These are phyloP conservation scores for Lepilemur ruficaudatus DNA, from an alignment of 2,797 vertebrate species.

Conservation along the genomic window DNA sequence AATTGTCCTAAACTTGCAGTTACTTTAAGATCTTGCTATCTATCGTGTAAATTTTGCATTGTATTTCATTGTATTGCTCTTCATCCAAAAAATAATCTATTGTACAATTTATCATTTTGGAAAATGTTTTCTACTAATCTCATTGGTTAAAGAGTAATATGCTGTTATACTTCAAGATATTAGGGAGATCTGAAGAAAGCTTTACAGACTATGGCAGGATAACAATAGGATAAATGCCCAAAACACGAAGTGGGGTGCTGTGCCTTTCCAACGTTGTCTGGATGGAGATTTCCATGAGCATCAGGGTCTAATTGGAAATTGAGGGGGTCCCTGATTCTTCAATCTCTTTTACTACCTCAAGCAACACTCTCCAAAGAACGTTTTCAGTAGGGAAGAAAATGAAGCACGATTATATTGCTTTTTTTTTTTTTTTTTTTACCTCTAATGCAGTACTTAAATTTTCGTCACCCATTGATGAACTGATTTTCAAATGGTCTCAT, in stretches of 20 bases:
- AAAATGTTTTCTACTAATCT: background rate
- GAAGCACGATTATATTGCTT: background rate
- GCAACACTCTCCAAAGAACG: background rate
- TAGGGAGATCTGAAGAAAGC: background rate
- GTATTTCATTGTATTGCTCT: background rate
- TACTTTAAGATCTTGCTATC: background rate
- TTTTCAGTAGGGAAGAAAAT: background rate
- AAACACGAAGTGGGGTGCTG: background rate
- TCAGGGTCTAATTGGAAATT: background rate
- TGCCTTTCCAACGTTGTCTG: background rate
- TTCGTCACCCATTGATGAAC: background rate
- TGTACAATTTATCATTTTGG: background rate
- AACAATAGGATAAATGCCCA: background rate
- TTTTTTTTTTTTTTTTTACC: slow-evolving; percentile 1
- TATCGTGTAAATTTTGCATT: background rate
- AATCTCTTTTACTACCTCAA: background rate
- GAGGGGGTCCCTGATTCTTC: background rate
- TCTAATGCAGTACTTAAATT: background rate
- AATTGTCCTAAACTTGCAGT: background rate
- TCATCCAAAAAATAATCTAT: background rate
- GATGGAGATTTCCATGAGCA: background rate
- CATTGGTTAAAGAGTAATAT: background rate
- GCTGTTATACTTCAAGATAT: background rate
- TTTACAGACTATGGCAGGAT: background rate
- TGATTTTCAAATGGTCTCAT: background rate